These are phyloP conservation scores for Hipposideros larvatus DNA, from an alignment of 2,797 vertebrate species.

Conservation along the genomic window DNA sequence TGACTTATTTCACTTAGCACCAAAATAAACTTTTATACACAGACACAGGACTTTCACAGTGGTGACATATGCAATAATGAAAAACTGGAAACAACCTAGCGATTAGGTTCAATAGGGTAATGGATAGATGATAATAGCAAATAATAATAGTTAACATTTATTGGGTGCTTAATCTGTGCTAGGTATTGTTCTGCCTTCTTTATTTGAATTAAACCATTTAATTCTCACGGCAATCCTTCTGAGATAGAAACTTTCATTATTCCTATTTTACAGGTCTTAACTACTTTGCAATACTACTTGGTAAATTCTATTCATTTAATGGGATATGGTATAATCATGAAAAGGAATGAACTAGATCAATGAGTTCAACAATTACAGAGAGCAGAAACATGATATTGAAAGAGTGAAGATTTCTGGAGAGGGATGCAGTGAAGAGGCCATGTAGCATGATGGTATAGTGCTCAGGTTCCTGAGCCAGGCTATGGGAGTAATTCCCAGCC, in stretches of 20 bases:
- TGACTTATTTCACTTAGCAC: no score
- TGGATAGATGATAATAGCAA: neutral
- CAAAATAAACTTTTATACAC: neutral
- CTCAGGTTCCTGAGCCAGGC: neutral
- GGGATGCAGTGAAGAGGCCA: neutral
- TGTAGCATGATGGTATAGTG: neutral
- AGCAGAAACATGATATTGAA: neutral
- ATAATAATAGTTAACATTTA: neutral
- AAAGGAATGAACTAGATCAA: neutral
- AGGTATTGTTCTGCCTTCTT: neutral
- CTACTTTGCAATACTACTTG: neutral
- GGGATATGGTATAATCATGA: neutral
- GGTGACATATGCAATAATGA: neutral
- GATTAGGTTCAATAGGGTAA: neutral
- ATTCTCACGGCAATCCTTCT: neutral
- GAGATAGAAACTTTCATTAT: neutral
- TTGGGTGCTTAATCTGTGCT: neutral
- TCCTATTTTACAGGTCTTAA: neutral
- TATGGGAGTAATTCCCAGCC: neutral
- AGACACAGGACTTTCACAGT: neutral
- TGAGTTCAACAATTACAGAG: neutral
- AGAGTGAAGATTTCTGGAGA: neutral
- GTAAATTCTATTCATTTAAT: neutral
- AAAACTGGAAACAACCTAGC: neutral
- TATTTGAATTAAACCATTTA: neutral